Base-by-base conservation (phyloP, 2,797 vertebrate genomes). In the Falco biarmicus region DNA sequence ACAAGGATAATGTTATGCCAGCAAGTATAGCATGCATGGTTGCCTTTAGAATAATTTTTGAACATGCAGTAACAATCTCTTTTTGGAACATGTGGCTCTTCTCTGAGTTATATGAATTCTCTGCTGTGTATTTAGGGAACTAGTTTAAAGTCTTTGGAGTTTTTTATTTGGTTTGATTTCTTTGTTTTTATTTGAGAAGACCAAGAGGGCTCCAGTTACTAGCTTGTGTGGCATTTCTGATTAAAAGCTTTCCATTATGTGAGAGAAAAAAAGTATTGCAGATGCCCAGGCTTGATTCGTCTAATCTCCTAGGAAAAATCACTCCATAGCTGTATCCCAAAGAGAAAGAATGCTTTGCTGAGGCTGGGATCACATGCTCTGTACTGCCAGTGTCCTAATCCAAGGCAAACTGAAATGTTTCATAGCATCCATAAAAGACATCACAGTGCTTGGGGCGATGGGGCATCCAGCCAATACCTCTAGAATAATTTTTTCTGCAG, bases 301-400 rank as follows among this genome's bases (percentile, higher is more conserved):
- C 75, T 85, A 89, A 90, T 96, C 89, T 93, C 92, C 93, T 95
- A 95, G 93, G 96, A 94, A 95, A 97, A 95, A 88, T 18, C 94
- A 77, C 81, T 95, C 91, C 75, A 85, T 70, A 76, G 88, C 86
- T 92, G 93, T 87, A 92, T 96, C 93, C 93, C 13, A 1, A 95
- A 86, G 84, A 84, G 87, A 97, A 95, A 97, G 92, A 97, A 96
- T 96, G 94, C 87, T 95, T 97, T 97, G 59, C 94, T 91, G 90
- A 85, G 89, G 78, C 92, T 89, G 70, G 61, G 65, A 93, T 96
- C 96, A 97, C 92, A 90, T 95, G 92, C 90, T 94, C 89, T 48
- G 68, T 80, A 53, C 79, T 96, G 96, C 73, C 93, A 95, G 65
- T 61, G 68, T 79, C 81, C 88, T 94, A 95, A 92, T 96, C 94